A percentile compares a stretch with the other conserved stretches of the same genome.
phyloP scores from a whole-genome alignment of 1,140 invertebrate species.

The Cydia pomonella region DNA sequence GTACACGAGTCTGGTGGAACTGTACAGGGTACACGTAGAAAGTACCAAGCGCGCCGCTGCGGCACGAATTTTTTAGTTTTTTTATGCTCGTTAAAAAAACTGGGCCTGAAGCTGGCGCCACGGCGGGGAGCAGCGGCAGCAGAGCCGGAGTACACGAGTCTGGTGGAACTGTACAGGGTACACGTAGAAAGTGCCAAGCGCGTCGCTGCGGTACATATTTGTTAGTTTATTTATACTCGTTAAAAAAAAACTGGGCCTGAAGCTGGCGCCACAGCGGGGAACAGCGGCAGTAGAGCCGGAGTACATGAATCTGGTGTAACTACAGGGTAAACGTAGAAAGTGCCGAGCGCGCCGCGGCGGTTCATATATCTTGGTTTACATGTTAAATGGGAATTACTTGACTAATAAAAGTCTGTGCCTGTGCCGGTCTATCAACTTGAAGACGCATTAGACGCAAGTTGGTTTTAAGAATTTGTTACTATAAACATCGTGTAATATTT shows the following conservation, averaged over 20 bases:
- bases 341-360: constrained; percentile 87
- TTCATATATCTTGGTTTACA: constrained; percentile 56
- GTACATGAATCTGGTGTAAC: constrained; percentile 91
- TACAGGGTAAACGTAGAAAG: constrained; percentile 93
- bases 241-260: constrained; percentile 94
- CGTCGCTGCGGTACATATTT: constrained; percentile 86
- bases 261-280: constrained; percentile 93
- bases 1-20: constrained; percentile 91
- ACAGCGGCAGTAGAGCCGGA: constrained; percentile 94
- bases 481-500: too few species aligned
- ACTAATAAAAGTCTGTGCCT: too few species aligned
- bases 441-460: too few species aligned
- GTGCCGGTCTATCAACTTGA: too few species aligned
- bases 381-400: background rate
- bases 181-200: constrained; percentile 90
- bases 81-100: constrained; percentile 91
- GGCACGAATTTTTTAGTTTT: too few species aligned
- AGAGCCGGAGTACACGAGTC: constrained; percentile 92
- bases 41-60: constrained; percentile 89
- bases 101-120: constrained; percentile 95
- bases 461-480: too few species aligned
- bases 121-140: constrained; percentile 92
- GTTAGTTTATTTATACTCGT: too few species aligned
- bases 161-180: constrained; percentile 93
- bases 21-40: constrained; percentile 92